Evolutionary conservation across 2,113 vertebrate species (phyloP).

Genomic region (Delphinus delphis): DNA sequence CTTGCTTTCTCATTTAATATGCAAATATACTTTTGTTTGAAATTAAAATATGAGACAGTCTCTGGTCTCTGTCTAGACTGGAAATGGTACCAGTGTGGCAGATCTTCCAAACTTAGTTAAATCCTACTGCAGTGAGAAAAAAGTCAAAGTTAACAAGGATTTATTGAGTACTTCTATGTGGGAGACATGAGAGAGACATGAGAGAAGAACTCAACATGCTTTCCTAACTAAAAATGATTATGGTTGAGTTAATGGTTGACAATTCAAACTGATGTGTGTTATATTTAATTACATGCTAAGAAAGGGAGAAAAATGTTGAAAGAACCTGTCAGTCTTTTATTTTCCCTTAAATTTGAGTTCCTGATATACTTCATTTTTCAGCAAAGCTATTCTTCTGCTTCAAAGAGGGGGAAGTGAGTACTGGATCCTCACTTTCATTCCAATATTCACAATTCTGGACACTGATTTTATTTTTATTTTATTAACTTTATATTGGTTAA

Average conservation of each 20-base stretch:
- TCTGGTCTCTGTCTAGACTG: neutral
- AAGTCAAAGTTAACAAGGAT: neutral
- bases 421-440: neutral
- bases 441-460: neutral
- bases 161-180: neutral
- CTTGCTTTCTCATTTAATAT: neutral
- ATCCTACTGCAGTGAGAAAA: neutral
- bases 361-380: neutral
- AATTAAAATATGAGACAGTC: neutral
- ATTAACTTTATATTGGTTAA: neutral
- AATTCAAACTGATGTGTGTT: neutral
- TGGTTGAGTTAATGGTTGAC: neutral
- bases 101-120: neutral
- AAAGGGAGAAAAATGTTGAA: neutral
- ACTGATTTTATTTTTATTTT: neutral
- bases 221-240: slow-evolving; percentile 17
- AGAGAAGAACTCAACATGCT: neutral
- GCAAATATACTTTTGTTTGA: neutral
- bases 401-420: neutral
- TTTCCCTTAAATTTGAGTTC: neutral
- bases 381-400: neutral
- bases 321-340: neutral
- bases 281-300: neutral
- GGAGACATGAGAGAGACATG: neutral
- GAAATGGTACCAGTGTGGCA: neutral